Conservation (phyloP, 2,797 vertebrate species). For the Helostoma temminkii region DNA sequence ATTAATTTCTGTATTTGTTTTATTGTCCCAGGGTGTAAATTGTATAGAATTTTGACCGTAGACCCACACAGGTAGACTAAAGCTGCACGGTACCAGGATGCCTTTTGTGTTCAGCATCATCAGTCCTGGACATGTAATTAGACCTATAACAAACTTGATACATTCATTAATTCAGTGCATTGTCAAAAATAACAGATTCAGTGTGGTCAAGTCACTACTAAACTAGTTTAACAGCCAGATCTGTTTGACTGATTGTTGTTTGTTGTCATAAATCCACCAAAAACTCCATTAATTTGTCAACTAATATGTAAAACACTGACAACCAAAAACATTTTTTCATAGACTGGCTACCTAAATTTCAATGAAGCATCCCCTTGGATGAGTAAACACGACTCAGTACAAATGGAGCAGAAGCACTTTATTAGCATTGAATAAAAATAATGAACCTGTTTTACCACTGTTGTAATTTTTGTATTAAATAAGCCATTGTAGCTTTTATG, state of each 20-base stretch:
- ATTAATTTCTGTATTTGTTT: slow-evolving; percentile 13
- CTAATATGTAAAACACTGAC: neutral
- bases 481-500: neutral
- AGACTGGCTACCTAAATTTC: neutral
- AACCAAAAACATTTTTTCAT: neutral
- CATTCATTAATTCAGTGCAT: neutral
- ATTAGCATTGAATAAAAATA: slow-evolving; percentile 18
- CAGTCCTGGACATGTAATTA: neutral
- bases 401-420: slow-evolving; percentile 33
- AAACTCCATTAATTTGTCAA: neutral
- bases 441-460: slow-evolving; percentile 5
- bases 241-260: neutral
- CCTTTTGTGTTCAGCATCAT: neutral
- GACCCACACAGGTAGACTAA: neutral
- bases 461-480: neutral
- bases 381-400: slow-evolving; percentile 31
- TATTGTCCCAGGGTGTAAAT: neutral
- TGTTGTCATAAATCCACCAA: slow-evolving; percentile 7
- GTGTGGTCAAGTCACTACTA: neutral
- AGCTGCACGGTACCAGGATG: neutral
- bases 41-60: neutral
- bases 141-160: neutral
- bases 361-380: slow-evolving; percentile 8
- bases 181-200: slow-evolving; percentile 2
- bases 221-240: neutral